phyloP scores from a whole-genome alignment of 2,797 vertebrate genomes.

The Zalophus californianus region DNA sequence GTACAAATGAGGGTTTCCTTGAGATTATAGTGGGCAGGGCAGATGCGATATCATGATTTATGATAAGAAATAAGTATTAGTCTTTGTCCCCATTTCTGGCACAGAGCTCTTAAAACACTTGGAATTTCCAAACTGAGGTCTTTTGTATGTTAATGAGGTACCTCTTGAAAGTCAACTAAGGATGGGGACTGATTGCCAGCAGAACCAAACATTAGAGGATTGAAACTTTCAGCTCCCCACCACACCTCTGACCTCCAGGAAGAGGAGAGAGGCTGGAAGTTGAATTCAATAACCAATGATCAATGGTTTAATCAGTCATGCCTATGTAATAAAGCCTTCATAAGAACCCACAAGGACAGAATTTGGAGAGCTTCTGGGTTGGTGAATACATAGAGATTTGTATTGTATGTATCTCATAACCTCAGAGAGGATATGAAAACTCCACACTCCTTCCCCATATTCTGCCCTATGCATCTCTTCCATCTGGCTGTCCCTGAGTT shows the following conservation, averaged over 20 bases:
- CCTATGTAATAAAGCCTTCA: neutral
- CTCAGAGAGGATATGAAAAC: neutral
- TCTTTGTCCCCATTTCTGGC: neutral
- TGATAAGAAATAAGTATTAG: neutral
- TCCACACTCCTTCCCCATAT: neutral
- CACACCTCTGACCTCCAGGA: neutral
- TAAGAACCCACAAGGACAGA: neutral
- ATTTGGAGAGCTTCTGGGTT: neutral
- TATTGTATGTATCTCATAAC: neutral
- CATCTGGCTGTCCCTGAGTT: neutral
- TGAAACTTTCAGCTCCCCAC: neutral
- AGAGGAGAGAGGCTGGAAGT: neutral
- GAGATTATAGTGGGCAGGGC: neutral
- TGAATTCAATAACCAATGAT: neutral
- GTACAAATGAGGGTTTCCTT: neutral
- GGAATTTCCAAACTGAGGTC: neutral
- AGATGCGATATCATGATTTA: neutral
- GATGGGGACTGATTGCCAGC: neutral
- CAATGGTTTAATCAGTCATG: neutral
- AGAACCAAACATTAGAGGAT: neutral
- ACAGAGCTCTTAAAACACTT: neutral
- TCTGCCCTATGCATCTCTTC: neutral
- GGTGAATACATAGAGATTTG: neutral
- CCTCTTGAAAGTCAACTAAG: neutral
- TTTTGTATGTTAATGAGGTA: neutral